These are phyloP conservation scores for Cotesia congregata DNA, from an alignment of 2,888 invertebrate genomes.

Conservation along the genomic window DNA sequence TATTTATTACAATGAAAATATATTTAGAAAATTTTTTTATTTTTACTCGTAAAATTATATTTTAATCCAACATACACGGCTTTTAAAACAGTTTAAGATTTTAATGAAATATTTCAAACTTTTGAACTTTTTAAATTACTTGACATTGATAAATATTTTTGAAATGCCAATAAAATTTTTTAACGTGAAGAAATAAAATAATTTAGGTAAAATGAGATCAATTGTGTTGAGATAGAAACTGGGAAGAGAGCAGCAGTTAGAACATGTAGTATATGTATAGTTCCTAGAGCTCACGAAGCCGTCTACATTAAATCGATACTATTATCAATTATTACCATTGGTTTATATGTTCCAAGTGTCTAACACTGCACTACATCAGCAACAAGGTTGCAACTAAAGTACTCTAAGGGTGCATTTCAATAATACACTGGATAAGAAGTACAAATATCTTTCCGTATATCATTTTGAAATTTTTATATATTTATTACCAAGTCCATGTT, in stretches of 20 bases:
- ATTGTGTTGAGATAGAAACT: not conserved
- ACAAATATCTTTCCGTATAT: not conserved
- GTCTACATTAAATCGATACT: conserved; percentile 11
- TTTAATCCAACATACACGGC: too few species aligned
- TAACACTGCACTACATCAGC: not conserved
- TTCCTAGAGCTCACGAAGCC: not conserved
- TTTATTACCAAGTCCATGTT: not conserved
- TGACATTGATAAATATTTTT: too few species aligned
- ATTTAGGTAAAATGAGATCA: not conserved
- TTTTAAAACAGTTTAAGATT: too few species aligned
- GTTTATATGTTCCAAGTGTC: not conserved
- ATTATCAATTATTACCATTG: conserved; percentile 20
- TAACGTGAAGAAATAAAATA: not conserved
- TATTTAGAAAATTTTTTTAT: too few species aligned
- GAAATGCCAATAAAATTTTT: not conserved
- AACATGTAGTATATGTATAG: not conserved
- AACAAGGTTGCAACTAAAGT: not conserved
- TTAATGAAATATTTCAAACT: too few species aligned
- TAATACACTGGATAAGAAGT: not conserved
- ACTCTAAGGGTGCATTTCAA: not conserved
- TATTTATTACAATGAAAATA: not conserved
- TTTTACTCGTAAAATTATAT: too few species aligned
- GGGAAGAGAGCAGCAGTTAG: not conserved
- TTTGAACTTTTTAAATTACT: too few species aligned
- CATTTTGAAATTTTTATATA: not conserved